A percentile compares a stretch with the other conserved stretches of the same genome.
Conservation (phyloP, 1,140 invertebrate species). For the Drosophila kohkoa region DNA sequence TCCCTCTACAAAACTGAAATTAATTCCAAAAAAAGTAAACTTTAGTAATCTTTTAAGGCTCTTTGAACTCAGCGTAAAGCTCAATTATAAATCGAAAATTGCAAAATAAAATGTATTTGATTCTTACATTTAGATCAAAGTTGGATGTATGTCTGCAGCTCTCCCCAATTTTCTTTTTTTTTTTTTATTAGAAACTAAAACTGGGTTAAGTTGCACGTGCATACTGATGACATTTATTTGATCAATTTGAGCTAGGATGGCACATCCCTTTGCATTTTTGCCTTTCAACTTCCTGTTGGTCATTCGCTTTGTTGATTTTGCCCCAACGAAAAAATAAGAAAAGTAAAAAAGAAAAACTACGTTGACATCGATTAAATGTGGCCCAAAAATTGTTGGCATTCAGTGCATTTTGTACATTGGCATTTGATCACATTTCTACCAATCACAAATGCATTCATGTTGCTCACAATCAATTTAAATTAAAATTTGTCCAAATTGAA, state of each 20-base stretch:
- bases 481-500: constrained; percentile 2
- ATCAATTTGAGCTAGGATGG: constrained; percentile 5
- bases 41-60: too few species aligned
- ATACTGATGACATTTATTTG: constrained; percentile 13
- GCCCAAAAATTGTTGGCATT: constrained; percentile 30
- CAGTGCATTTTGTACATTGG: constrained; percentile 20
- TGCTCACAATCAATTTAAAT: constrained; percentile 5
- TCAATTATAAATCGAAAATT: not conserved
- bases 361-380: constrained; percentile 50
- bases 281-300: constrained; percentile 7
- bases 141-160: constrained; percentile 15
- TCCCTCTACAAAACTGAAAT: not conserved
- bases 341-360: constrained; percentile 10
- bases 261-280: not conserved
- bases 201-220: constrained; percentile 63
- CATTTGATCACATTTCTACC: constrained; percentile 5
- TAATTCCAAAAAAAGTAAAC: not conserved
- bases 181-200: constrained; percentile 60
- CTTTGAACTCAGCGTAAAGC: not conserved
- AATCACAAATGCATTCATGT: constrained; percentile 17
- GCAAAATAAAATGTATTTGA: not conserved
- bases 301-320: constrained; percentile 33
- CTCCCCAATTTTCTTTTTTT: not conserved
- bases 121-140: constrained; percentile 10
- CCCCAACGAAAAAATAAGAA: not conserved